Evolutionary conservation across 1,140 invertebrate species (phyloP).

Genomic region (Panagrolaimus sp.): DNA sequence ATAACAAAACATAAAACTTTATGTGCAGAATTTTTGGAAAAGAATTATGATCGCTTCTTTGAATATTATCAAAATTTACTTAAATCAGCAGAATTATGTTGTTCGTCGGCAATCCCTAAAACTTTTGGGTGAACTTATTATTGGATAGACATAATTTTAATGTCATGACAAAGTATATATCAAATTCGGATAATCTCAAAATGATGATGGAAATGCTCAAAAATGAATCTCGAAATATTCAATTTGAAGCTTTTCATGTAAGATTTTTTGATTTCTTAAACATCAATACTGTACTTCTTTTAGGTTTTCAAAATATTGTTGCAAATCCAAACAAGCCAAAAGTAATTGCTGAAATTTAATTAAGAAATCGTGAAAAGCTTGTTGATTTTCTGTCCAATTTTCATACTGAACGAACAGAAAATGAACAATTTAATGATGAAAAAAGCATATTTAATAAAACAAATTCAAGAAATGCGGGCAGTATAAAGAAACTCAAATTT

Average conservation of each 20-base stretch:
- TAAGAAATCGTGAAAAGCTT: conserved; percentile 95
- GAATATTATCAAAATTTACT: conserved; percentile 87
- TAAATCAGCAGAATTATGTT: conserved; percentile 97
- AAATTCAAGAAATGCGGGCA: conserved; percentile 99
- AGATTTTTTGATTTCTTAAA: conserved; percentile 16
- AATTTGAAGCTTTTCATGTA: conserved; percentile 99
- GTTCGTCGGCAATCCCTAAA: conserved; percentile 74
- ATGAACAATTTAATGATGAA: conserved; percentile 99
- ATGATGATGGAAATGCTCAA: conserved; percentile 99
- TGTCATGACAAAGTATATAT: conserved; percentile 96
- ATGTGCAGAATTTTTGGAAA: conserved; percentile 94
- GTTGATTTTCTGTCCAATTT: conserved; percentile 98
- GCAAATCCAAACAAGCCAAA: conserved; percentile 99
- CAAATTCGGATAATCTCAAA: conserved; percentile 96
- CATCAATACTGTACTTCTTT: too few species aligned
- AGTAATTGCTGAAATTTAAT: conserved; percentile 92
- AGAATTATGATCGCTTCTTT: conserved; percentile 97
- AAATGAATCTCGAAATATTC: conserved; percentile 97
- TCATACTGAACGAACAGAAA: conserved; percentile 96
- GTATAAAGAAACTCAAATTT: too few species aligned
- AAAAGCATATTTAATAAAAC: conserved; percentile 99
- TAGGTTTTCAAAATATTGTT: too few species aligned
- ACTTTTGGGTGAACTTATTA: conserved; percentile 87
- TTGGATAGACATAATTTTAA: conserved; percentile 98
- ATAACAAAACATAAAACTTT: conserved; percentile 95